These are phyloP conservation scores for Protaetia brevitarsis DNA, from an alignment of 1,140 invertebrate genomes.

Conservation along the genomic window DNA sequence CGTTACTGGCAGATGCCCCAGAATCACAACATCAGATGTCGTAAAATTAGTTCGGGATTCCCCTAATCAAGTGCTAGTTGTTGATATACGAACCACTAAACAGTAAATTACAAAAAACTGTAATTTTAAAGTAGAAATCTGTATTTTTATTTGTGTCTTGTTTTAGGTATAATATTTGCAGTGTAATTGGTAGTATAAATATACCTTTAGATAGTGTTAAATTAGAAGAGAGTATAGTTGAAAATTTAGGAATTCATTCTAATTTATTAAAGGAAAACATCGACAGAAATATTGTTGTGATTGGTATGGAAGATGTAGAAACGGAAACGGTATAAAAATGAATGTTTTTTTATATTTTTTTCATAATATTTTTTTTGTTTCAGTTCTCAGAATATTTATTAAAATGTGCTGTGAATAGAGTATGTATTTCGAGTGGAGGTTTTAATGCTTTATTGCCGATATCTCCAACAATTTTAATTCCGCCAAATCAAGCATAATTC, in stretches of 20 bases:
- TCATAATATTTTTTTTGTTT: slow-evolving; percentile 44
- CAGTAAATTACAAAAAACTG: slow-evolving; percentile 55
- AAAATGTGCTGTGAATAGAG: slow-evolving; percentile 61
- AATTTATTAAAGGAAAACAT: slow-evolving; percentile 56
- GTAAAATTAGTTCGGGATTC: slow-evolving; percentile 66
- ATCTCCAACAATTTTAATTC: slow-evolving; percentile 57
- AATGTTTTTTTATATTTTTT: slow-evolving; percentile 14
- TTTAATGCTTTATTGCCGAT: slow-evolving; percentile 63
- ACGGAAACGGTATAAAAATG: slow-evolving; percentile 62
- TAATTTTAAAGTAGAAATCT: slow-evolving; percentile 24
- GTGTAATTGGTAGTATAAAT: slow-evolving; percentile 77
- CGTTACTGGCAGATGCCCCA: slow-evolving; percentile 65
- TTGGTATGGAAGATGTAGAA: slow-evolving; percentile 73
- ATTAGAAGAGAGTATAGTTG: slow-evolving; percentile 61
- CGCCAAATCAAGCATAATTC: slow-evolving; percentile 31
- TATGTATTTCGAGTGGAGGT: slow-evolving; percentile 71
- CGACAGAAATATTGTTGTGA: slow-evolving; percentile 71
- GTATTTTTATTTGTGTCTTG: slow-evolving; percentile 27
- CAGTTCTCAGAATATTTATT: slow-evolving; percentile 72
- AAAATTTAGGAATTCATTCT: slow-evolving; percentile 63
- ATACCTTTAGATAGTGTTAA: slow-evolving; percentile 77
- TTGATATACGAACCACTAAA: slow-evolving; percentile 71
- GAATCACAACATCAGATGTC: slow-evolving; percentile 84
- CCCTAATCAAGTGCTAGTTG: slow-evolving; percentile 66
- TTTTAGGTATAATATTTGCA: slow-evolving; percentile 68